Percentiles rank a stretch among this genome's conserved stretches.
These are phyloP conservation scores for Barnardius zonarius DNA, from an alignment of 2,113 vertebrate species.

Conservation along the genomic window DNA sequence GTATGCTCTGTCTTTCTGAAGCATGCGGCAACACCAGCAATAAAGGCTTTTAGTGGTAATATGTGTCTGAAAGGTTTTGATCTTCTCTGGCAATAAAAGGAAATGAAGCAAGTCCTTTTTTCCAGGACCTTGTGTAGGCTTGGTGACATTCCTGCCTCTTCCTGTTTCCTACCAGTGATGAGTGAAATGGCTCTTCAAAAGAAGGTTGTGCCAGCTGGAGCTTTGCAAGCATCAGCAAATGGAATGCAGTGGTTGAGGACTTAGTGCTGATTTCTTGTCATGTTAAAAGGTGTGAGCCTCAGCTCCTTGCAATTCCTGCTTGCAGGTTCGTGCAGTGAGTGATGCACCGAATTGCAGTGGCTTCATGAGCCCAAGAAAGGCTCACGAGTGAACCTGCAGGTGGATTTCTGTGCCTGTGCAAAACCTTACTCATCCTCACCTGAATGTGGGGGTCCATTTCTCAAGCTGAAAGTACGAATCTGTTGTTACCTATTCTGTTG, in stretches of 20 bases:
- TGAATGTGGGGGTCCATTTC: not conserved
- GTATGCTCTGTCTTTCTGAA: not conserved
- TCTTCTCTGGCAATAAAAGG: not conserved
- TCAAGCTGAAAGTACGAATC: not conserved
- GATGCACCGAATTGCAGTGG: not conserved
- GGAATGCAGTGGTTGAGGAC: not conserved
- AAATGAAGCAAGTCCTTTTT: not conserved
- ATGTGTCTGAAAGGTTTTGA: not conserved
- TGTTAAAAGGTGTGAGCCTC: not conserved
- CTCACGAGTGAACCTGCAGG: not conserved
- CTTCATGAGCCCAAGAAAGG: not conserved
- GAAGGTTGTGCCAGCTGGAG: not conserved
- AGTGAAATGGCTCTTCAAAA: not conserved
- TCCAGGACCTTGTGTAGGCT: not conserved
- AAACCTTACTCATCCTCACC: not conserved
- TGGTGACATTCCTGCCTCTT: not conserved
- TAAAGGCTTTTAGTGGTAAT: not conserved
- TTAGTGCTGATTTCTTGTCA: not conserved
- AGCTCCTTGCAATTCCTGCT: not conserved
- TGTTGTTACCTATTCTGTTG: not conserved
- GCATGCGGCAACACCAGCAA: rapidly evolving
- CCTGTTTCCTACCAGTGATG: not conserved
- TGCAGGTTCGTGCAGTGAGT: not conserved
- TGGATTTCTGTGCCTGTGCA: not conserved
- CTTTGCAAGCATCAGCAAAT: not conserved